Evolutionary conservation across 2,888 invertebrate species (phyloP), one percentile per base, ranked within the genome.

Genomic region (Nebria salina): DNA sequence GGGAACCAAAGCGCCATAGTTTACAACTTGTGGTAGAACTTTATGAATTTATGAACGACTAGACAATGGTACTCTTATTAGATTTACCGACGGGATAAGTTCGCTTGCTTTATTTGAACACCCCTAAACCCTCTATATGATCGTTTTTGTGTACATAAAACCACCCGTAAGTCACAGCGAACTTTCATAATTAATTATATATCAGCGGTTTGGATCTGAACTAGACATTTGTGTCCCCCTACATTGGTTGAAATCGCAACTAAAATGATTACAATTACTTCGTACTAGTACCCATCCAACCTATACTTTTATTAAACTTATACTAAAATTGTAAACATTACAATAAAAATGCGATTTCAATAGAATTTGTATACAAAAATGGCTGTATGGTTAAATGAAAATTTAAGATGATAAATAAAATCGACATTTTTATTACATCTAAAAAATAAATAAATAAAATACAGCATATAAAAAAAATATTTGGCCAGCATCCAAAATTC

Each of bases 161-260:
- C 25, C 66, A 11, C 11, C 7, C 8, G 54, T 54, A 54, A 8
- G 54, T 11, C n/a, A 68, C n/a, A 26, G 8, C 73, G 42, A 78
- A 78, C 78, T 78, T 78, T 74, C 26, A 20, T 78, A 78, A 78
- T 78, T 78, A 78, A 78, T 78, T 78, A 78, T 64, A 64, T 65
- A 78, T 78, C 73, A 73, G 78, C 9, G 41, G 72, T 65, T 25
- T 65, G n/a, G 13, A 42, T 73, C n/a, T 26, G 34, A 68, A 4
- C 54, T 54, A 54, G 54, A 54, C 54, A 54, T 8, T 13, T 7
- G 54, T 54, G 54, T 54, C 4, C 54, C 54, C 54, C 54, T 54
- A 7, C 54, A 2, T 8, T 1, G 54, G 2, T 13, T 8, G 54
- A 8, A 54, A 54, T 8, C 54, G 54, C 13, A 54, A 54, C 54